Conservation (phyloP, 2,797 vertebrate species). For the Micrastur ruficollis region DNA sequence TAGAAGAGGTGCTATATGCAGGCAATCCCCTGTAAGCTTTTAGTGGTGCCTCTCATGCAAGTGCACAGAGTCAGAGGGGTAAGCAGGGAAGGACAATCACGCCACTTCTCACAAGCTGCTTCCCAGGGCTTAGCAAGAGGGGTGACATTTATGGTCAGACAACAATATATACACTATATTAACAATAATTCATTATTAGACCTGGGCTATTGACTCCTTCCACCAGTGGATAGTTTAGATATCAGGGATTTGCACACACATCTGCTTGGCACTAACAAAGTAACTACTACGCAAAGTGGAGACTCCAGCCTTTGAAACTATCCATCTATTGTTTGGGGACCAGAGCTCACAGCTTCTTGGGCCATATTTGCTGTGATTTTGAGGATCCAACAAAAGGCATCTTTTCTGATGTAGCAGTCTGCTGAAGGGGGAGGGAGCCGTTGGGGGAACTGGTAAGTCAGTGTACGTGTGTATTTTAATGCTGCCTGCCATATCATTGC, state of each 20-base stretch:
- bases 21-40: background rate
- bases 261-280: background rate
- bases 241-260: background rate
- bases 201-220: background rate
- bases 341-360: background rate
- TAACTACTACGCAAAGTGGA: background rate
- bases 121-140: background rate
- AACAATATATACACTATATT: background rate
- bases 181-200: background rate
- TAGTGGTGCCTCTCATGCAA: fast-evolving
- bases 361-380: background rate
- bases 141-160: background rate
- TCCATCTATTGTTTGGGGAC: background rate
- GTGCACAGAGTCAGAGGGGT: fast-evolving
- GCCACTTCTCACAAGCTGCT: background rate
- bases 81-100: background rate
- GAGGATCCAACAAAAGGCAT: background rate
- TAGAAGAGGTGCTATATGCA: background rate
- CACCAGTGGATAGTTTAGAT: background rate
- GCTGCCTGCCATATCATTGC: background rate
- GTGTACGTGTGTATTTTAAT: background rate
- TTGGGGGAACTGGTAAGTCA: background rate
- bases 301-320: background rate
- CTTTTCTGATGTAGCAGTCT: background rate
- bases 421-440: background rate